These are phyloP conservation scores for Drosophila anomalata DNA, from an alignment of 2,888 invertebrate genomes.

Conservation along the genomic window DNA sequence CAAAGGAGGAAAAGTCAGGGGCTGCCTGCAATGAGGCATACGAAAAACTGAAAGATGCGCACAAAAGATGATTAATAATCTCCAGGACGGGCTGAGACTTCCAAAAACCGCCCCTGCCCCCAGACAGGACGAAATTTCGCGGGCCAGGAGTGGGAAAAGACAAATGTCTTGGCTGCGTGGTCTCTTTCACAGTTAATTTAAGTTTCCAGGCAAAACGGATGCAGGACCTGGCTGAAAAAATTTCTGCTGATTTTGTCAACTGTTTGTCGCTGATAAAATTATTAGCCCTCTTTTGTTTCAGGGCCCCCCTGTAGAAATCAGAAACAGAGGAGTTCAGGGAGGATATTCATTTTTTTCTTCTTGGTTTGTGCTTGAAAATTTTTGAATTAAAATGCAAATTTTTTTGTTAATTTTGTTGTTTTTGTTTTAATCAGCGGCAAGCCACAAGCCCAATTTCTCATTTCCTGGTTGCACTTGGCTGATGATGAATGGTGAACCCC, in stretches of 20 bases:
- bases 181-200: conserved; percentile 82
- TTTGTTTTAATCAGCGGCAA: conserved; percentile 81
- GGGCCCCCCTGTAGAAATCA: conserved; percentile 8
- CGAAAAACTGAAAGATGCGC: conserved; percentile 74
- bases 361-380: conserved; percentile 40
- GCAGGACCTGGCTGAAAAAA: conserved; percentile 52
- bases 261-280: conserved; percentile 82
- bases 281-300: conserved; percentile 72
- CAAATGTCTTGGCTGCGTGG: conserved; percentile 81
- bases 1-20: conserved; percentile 46
- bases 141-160: conserved; percentile 59
- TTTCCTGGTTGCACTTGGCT: conserved; percentile 72
- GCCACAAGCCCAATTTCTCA: conserved; percentile 8
- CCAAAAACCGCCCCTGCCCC: conserved; percentile 7
- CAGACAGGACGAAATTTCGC: conserved; percentile 46
- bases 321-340: conserved; percentile 5
- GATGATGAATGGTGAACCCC: conserved; percentile 74
- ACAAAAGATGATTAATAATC: conserved; percentile 82
- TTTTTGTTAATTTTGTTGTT: conserved; percentile 81
- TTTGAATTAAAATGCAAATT: conserved; percentile 82
- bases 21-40: conserved; percentile 64
- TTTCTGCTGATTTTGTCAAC: conserved; percentile 82
- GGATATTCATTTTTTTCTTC: conserved; percentile 13
- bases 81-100: conserved; percentile 46
- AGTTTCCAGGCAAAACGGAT: conserved; percentile 71